phyloP scores from a whole-genome alignment of 23 tunicate genomes.

The Phallusia fumigata region DNA sequence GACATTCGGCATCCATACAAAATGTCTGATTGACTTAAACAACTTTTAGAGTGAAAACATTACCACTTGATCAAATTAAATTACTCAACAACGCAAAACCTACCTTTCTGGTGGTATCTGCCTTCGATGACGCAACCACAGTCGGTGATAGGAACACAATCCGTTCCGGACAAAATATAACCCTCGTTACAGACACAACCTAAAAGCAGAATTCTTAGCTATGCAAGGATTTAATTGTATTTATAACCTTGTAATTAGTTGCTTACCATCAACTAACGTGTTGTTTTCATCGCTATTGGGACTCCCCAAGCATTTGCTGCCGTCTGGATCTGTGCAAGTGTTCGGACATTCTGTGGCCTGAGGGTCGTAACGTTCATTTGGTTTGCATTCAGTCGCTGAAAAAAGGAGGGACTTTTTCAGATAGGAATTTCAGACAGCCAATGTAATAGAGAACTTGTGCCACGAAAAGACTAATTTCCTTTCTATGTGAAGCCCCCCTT shows the following conservation, averaged over 20 bases:
- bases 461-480: too few species aligned
- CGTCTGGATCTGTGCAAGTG: conserved; percentile 62
- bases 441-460: too few species aligned
- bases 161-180: conserved; percentile 36
- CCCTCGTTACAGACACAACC: conserved; percentile 87
- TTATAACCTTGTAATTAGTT: too few species aligned
- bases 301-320: conserved; percentile 13
- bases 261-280: conserved; percentile 1
- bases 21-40: too few species aligned
- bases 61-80: too few species aligned
- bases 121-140: conserved; percentile 79
- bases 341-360: conserved; percentile 30
- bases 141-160: conserved; percentile 42
- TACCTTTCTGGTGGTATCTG: conserved; percentile 52
- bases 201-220: background rate
- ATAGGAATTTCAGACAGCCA: too few species aligned
- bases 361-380: conserved; percentile 33
- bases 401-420: too few species aligned
- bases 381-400: conserved; percentile 27
- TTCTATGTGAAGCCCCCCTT: too few species aligned
- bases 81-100: background rate
- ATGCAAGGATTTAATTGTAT: too few species aligned
- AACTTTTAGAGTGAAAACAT: too few species aligned
- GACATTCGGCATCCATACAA: too few species aligned
- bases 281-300: background rate